phyloP scores from a whole-genome alignment of 64 coral and sea anemone species.

The Cladopsammia gracilis region DNA sequence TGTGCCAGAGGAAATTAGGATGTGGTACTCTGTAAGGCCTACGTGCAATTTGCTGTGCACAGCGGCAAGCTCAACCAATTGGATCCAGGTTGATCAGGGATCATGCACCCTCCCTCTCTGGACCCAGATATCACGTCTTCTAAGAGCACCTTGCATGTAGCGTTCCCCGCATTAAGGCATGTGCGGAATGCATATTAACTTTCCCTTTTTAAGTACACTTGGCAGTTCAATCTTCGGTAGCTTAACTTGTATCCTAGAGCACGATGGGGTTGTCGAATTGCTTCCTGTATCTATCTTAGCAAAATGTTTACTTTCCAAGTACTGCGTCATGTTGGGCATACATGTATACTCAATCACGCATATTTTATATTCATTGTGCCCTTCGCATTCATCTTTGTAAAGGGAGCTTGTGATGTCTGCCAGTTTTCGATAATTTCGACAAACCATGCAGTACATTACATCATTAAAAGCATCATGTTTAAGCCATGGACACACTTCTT shows the following conservation, averaged over 20 bases:
- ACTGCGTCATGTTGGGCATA: no score
- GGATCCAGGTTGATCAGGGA: constrained; percentile 23
- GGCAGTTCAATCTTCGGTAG: no score
- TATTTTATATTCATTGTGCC: no score
- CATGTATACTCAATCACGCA: no score
- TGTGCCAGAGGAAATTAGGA: constrained; percentile 30
- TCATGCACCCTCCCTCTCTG: background rate
- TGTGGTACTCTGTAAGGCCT: constrained; percentile 7
- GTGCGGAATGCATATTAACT: no score
- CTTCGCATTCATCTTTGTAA: no score
- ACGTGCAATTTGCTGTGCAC: constrained; percentile 16
- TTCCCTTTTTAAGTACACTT: no score
- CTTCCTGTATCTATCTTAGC: no score
- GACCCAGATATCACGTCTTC: background rate
- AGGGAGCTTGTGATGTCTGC: constrained; percentile 47
- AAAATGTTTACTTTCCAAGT: no score
- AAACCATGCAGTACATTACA: constrained; percentile 54
- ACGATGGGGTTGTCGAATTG: no score
- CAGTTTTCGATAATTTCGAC: constrained; percentile 54
- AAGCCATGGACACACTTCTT: constrained; percentile 45
- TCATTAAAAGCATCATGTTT: constrained; percentile 54
- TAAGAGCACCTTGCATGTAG: constrained; percentile 12
- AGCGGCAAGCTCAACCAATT: constrained; percentile 15
- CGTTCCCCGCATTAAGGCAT: constrained; percentile 38
- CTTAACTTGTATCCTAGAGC: no score